These are phyloP conservation scores for Phainopepla nitens DNA, from an alignment of 2,113 vertebrate species.

Conservation along the genomic window DNA sequence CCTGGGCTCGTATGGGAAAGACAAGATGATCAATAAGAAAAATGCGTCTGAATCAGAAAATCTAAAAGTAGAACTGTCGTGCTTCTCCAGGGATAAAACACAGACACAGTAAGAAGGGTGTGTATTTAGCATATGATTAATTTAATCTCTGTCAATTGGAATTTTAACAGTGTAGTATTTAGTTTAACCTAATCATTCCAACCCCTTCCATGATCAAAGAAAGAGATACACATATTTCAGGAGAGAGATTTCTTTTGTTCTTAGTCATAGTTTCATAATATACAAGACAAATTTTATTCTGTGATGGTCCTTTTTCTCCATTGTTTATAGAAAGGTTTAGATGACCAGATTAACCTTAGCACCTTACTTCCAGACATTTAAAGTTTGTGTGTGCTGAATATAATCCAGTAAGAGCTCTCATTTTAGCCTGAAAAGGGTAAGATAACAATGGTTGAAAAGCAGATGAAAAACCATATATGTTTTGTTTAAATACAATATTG, in stretches of 20 bases:
- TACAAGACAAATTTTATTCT: neutral
- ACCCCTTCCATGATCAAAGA: neutral
- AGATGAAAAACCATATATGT: neutral
- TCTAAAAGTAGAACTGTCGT: neutral
- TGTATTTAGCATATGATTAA: neutral
- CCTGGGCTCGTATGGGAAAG: neutral
- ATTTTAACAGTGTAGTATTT: neutral
- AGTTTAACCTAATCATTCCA: neutral
- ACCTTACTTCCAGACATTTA: neutral
- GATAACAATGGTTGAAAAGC: neutral
- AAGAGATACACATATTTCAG: neutral
- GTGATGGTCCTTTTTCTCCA: neutral
- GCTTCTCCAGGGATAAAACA: neutral
- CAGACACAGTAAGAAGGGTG: neutral
- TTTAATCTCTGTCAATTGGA: neutral
- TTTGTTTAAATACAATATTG: neutral
- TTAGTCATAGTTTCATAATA: neutral
- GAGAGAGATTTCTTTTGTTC: neutral
- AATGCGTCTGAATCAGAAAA: neutral
- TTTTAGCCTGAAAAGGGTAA: neutral
- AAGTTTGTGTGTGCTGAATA: neutral
- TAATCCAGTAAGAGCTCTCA: neutral
- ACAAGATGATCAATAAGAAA: neutral
- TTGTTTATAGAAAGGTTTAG: neutral
- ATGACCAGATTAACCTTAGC: neutral